Evolutionary conservation across 2,797 vertebrate species (phyloP).

Genomic region (Sylvilagus floridanus): DNA sequence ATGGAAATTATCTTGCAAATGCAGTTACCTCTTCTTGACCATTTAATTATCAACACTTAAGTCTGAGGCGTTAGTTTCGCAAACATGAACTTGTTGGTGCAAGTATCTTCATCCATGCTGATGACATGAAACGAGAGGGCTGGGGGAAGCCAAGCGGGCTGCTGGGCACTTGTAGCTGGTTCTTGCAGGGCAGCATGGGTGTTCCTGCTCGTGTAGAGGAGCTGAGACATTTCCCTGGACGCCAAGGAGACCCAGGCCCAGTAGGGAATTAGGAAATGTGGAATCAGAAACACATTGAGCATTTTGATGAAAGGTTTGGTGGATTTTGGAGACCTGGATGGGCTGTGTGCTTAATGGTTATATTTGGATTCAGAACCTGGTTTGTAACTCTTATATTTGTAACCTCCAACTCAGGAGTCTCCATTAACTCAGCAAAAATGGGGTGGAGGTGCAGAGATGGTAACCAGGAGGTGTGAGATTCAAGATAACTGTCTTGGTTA

Average conservation of each 20-base stretch:
- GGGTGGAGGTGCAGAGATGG: neutral
- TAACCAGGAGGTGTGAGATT: neutral
- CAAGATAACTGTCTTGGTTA: neutral
- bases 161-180: neutral
- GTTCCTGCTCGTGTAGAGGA: neutral
- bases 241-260: neutral
- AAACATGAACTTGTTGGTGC: neutral
- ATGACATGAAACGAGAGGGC: neutral
- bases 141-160: neutral
- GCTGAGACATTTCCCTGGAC: fast-evolving
- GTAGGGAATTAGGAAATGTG: neutral
- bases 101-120: neutral
- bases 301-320: neutral
- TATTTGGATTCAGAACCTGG: neutral
- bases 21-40: neutral
- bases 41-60: too few species aligned
- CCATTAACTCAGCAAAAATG: neutral
- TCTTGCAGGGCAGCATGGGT: neutral
- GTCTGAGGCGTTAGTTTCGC: neutral
- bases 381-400: neutral
- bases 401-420: neutral
- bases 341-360: neutral
- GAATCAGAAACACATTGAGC: neutral
- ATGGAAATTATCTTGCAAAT: too few species aligned
- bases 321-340: neutral